Conservation (phyloP, 2,888 invertebrate species). For the Epistrophe grossulariae region DNA sequence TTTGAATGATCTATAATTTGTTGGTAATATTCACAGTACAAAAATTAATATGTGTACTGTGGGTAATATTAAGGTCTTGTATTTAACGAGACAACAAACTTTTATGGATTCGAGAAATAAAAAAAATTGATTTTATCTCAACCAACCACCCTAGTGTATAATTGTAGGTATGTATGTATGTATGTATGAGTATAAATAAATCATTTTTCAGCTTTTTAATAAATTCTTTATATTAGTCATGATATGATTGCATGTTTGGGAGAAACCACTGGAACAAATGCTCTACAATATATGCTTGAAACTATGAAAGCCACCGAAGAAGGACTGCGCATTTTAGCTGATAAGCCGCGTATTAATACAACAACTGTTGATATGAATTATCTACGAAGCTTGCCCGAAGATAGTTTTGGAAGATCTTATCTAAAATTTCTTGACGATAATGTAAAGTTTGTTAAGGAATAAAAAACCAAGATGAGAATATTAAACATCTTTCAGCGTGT, state of each 20-base stretch:
- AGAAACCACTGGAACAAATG: conserved; percentile 92
- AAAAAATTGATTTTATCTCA: too few relatives aligned
- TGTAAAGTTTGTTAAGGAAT: conserved; percentile 80
- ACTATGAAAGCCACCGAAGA: conserved; percentile 91
- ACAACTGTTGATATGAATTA: conserved; percentile 90
- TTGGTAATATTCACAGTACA: too few relatives aligned
- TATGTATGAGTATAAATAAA: too few relatives aligned
- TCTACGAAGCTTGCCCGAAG: conserved; percentile 89
- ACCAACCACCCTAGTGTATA: too few relatives aligned
- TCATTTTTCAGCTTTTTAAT: too few relatives aligned
- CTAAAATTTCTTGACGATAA: conserved; percentile 92
- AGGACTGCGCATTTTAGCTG: conserved; percentile 90
- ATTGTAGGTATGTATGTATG: too few relatives aligned
- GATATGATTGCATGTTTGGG: conserved; percentile 98
- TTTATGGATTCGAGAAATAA: too few relatives aligned
- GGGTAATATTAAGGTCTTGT: too few relatives aligned
- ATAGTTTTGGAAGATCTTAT: conserved; percentile 94
- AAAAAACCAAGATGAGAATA: not conserved
- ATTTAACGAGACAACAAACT: too few relatives aligned
- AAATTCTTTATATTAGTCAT: conserved; percentile 84
- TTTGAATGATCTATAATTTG: too few relatives aligned
- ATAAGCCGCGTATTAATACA: conserved; percentile 95
- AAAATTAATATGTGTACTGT: too few relatives aligned
- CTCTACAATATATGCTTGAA: conserved; percentile 89
- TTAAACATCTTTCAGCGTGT: conserved; percentile 86